Percentiles rank a stretch among this genome's conserved stretches.
These are phyloP conservation scores for Melitaea cinxia DNA, from an alignment of 1,140 invertebrate species.

Conservation along the genomic window DNA sequence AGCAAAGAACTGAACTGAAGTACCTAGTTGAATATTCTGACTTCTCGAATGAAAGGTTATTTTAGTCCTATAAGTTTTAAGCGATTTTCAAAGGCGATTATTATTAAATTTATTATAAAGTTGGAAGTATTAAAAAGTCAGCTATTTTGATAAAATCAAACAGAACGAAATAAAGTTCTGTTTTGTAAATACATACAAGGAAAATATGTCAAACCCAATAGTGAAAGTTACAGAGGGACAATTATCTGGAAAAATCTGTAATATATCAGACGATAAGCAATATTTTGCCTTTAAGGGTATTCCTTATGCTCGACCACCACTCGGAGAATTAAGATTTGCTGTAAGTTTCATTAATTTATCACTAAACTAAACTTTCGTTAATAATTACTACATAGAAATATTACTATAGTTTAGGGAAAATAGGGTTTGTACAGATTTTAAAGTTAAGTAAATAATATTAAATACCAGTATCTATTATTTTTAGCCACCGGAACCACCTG, in stretches of 20 bases:
- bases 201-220: constrained; percentile 54
- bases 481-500: constrained; percentile 64
- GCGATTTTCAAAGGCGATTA: too few species aligned
- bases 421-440: too few species aligned
- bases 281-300: constrained; percentile 84
- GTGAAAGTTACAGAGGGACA: constrained; percentile 67
- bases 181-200: not conserved
- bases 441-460: too few species aligned
- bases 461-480: constrained; percentile 2
- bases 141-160: not conserved
- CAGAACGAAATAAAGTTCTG: not conserved
- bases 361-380: not conserved
- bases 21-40: too few species aligned
- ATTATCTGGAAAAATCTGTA: constrained; percentile 62
- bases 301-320: constrained; percentile 86
- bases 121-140: too few species aligned
- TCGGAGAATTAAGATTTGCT: constrained; percentile 85
- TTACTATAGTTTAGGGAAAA: too few species aligned
- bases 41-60: too few species aligned
- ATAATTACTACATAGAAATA: too few species aligned
- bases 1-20: too few species aligned
- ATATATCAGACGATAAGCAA: constrained; percentile 57
- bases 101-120: too few species aligned
- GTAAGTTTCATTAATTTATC: constrained; percentile 63
- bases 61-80: too few species aligned